Percentiles rank a stretch among this genome's conserved stretches.
Conservation (phyloP, 2,888 invertebrate species). For the Alentia gelatinosa region DNA sequence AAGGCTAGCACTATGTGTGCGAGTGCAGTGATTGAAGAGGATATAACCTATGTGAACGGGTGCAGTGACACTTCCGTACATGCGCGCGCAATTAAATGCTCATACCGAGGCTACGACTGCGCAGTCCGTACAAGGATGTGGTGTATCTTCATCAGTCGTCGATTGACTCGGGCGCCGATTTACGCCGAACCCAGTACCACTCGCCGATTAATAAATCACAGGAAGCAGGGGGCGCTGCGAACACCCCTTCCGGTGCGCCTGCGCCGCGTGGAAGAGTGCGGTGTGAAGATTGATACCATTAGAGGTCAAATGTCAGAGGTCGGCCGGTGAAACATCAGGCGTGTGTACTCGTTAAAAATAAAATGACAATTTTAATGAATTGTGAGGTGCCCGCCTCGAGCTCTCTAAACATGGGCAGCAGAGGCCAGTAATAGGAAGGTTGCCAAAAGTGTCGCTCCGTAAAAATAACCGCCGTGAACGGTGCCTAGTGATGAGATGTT, state of each 20-base stretch:
- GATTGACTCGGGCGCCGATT: background rate
- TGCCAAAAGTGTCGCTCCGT: background rate
- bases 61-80: background rate
- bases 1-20: no score
- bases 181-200: background rate
- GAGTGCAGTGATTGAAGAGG: no score
- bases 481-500: background rate
- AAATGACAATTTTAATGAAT: background rate
- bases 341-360: background rate
- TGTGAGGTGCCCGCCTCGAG: background rate
- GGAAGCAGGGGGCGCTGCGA: slow-evolving; percentile 32
- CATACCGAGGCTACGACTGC: background rate
- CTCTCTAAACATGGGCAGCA: background rate
- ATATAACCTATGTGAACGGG: background rate
- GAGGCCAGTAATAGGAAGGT: background rate
- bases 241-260: background rate
- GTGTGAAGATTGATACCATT: slow-evolving; percentile 13
- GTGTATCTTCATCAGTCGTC: slow-evolving; percentile 41
- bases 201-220: slow-evolving; percentile 10
- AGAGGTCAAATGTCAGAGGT: slow-evolving; percentile 26
- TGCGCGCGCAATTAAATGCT: slow-evolving; percentile 7
- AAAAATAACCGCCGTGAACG: background rate
- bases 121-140: slow-evolving; percentile 20
- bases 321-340: background rate
- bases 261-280: background rate